Evolutionary conservation across 2,797 vertebrate genomes (phyloP), one percentile per base, ranked within the genome.

Genomic region (Gymnocypris eckloni): DNA sequence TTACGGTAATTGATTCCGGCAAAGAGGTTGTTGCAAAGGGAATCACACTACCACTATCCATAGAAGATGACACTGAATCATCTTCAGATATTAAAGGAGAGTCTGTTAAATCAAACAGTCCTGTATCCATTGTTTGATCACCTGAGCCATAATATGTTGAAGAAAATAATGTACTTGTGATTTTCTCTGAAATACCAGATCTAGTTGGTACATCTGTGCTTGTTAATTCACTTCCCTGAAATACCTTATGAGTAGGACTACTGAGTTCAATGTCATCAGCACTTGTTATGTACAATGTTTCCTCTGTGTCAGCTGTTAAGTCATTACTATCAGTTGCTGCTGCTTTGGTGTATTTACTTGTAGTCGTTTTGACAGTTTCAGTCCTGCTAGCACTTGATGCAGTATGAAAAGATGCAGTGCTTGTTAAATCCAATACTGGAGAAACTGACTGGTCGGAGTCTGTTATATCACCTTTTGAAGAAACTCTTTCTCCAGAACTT

Each of bases 81-180:
- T 78, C 59, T 39, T 84, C 77, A 13, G 71, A 43, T 73, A 76
- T 16, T 77, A 39, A 64, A 6, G 64, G 20, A 28, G 77, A 48
- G 4, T 66, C 18, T 84, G 83, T 64, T 79, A 18, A 45, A 33
- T 84, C 20, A 59, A 83, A 33, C 1, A 81, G 79, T n/a, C 72
- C 81, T 61, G 33, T 33, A 33, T 85, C 76, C 15, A 54, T 33
- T 45, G 41, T 39, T 15, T 86, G 37, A 64, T 90, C 83, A 54
- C 33, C 84, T 83, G 81, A 90, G 33, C 70, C 89, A 72, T 86
- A 79, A 22, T 87, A 79, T 79, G 18, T 50, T 33, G 33, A 79
- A 61, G 52, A 33, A 28, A 33, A 59, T 78, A 76, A 52, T 84
- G 83, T 59, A 33, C 61, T 56, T 84, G 81, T 86, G 66, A 76